These are phyloP conservation scores for Xenotilapia flavipinnis DNA, from an alignment of 2,113 vertebrate species.

Conservation along the genomic window DNA sequence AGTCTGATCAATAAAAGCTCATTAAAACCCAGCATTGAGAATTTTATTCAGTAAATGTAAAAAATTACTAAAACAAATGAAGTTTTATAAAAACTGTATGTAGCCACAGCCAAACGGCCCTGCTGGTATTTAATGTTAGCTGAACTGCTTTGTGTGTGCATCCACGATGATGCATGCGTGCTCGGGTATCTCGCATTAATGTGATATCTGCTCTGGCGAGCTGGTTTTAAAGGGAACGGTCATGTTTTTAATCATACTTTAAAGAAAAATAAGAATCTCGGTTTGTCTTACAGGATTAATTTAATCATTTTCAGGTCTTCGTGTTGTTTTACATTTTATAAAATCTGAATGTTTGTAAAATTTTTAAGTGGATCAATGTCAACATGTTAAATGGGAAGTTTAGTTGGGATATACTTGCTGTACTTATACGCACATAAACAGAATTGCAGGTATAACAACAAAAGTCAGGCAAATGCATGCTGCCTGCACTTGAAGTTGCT, in stretches of 20 bases:
- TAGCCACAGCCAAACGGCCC: background rate
- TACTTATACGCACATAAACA: background rate
- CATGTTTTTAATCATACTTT: background rate
- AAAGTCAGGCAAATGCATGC: background rate
- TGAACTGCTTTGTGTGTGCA: background rate
- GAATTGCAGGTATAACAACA: background rate
- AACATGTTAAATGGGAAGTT: background rate
- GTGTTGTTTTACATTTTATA: background rate
- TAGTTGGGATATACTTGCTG: background rate
- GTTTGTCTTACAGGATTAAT: background rate
- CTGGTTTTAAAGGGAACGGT: background rate
- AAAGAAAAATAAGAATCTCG: background rate
- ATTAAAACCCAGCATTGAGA: background rate
- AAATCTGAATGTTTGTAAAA: background rate
- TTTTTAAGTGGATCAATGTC: accelerated
- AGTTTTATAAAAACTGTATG: background rate
- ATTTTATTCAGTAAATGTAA: background rate
- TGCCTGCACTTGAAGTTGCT: background rate
- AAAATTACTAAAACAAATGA: background rate
- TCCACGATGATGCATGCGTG: background rate
- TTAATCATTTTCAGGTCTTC: background rate
- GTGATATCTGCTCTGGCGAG: background rate
- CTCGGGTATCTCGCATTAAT: background rate
- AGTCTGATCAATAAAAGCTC: background rate
- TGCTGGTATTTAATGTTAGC: background rate